phyloP scores from a whole-genome alignment of 2,113 vertebrate species.

The Grallaria varia region DNA sequence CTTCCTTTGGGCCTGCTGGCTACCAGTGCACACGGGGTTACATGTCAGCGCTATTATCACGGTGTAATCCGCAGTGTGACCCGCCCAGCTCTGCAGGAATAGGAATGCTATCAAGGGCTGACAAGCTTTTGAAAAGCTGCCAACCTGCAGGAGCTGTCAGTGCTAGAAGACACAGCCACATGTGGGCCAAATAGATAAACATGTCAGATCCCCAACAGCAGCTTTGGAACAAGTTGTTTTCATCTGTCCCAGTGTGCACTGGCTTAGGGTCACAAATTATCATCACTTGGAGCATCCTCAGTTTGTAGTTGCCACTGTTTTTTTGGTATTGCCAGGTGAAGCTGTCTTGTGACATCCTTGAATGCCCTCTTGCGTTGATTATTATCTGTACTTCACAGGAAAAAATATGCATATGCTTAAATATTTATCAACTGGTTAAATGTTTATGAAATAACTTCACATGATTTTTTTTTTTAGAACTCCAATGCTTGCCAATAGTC shows the following conservation, averaged over 20 bases:
- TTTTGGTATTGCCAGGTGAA: background rate
- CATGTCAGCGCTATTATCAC: conserved; percentile 12
- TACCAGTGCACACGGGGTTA: background rate
- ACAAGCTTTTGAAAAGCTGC: conserved; percentile 66
- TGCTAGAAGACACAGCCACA: conserved; percentile 42
- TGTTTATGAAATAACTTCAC: background rate
- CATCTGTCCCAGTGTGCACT: background rate
- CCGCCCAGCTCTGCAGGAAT: conserved; percentile 43
- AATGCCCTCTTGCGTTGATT: background rate
- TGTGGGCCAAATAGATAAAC: conserved; percentile 69
- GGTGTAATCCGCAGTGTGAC: background rate
- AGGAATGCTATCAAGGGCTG: conserved; percentile 52
- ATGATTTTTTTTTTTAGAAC: background rate
- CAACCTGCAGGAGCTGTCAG: conserved; percentile 56
- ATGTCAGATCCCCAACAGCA: conserved; percentile 16
- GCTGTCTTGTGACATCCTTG: background rate
- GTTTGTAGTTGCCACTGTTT: background rate
- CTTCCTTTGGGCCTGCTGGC: background rate
- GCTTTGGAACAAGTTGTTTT: conserved; percentile 43
- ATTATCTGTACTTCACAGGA: background rate
- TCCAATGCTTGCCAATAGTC: background rate
- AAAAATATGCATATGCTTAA: background rate
- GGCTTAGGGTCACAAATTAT: background rate
- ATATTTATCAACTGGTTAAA: background rate
- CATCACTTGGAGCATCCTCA: background rate